Percentiles rank a stretch among this genome's conserved stretches.
These are phyloP conservation scores for Myotis davidii DNA, from an alignment of 2,113 vertebrate genomes.

Conservation along the genomic window DNA sequence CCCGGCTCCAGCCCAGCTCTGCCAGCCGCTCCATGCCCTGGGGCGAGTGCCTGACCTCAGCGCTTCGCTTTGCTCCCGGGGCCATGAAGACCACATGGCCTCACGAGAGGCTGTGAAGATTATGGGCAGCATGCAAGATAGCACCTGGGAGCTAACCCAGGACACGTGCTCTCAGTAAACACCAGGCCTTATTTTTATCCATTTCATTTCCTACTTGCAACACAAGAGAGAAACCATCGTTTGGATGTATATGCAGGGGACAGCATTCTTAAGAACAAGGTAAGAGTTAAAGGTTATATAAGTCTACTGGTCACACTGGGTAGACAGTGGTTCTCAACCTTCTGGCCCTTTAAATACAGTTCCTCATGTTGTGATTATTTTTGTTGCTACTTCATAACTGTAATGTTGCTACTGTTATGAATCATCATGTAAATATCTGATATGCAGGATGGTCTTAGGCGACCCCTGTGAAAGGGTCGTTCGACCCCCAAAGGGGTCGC, in stretches of 20 bases:
- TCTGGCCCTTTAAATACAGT: no score
- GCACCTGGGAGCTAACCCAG: background rate
- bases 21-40: accelerated
- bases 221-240: background rate
- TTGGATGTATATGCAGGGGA: background rate
- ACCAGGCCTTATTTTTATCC: background rate
- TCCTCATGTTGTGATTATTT: no score
- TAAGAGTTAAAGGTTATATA: background rate
- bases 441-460: no score
- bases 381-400: no score
- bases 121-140: background rate
- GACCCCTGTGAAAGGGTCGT: no score
- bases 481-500: no score
- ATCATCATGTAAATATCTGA: no score
- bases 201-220: background rate
- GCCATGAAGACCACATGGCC: accelerated
- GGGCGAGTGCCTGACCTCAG: background rate
- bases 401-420: no score
- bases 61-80: background rate
- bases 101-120: background rate
- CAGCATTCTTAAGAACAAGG: background rate
- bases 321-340: no score
- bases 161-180: background rate
- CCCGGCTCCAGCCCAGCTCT: background rate
- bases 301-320: background rate